These are phyloP conservation scores for Hystrix brachyura DNA, from an alignment of 2,113 vertebrate species.

Conservation along the genomic window DNA sequence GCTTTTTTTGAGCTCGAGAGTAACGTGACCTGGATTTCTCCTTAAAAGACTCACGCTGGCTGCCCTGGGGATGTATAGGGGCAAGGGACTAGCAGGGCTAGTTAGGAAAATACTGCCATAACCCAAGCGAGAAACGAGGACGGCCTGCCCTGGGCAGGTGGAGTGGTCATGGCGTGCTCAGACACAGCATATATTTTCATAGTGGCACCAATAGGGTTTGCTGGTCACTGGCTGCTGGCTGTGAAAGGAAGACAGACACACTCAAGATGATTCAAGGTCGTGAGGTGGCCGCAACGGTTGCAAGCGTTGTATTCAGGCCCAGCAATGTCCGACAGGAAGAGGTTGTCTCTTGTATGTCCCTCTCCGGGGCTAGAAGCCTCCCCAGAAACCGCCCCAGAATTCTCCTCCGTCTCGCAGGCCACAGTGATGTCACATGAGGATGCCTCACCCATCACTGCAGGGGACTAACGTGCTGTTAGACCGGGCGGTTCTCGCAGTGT, in stretches of 20 bases:
- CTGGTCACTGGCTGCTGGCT: not conserved
- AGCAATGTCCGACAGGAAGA: not conserved
- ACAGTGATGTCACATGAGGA: not conserved
- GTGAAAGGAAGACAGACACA: not conserved
- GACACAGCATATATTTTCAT: not conserved
- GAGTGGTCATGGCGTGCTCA: not conserved
- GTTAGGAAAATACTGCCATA: slow-evolving; percentile 4
- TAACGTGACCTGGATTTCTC: not conserved
- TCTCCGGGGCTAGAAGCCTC: not conserved
- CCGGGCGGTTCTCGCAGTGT: not conserved
- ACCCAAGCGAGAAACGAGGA: not conserved
- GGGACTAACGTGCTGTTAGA: not conserved
- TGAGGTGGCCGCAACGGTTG: not conserved
- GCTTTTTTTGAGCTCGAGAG: not conserved
- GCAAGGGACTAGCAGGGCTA: not conserved
- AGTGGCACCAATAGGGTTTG: not conserved
- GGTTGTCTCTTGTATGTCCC: not conserved
- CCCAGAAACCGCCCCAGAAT: not conserved
- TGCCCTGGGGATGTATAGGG: not conserved
- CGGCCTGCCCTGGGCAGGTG: not conserved
- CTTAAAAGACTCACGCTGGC: not conserved
- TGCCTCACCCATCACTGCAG: not conserved
- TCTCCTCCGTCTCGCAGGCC: not conserved
- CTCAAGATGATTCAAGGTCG: not conserved
- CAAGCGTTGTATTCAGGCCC: not conserved